These are phyloP conservation scores for Bombus vancouverensis DNA, from an alignment of 1,140 invertebrate genomes.

Conservation along the genomic window DNA sequence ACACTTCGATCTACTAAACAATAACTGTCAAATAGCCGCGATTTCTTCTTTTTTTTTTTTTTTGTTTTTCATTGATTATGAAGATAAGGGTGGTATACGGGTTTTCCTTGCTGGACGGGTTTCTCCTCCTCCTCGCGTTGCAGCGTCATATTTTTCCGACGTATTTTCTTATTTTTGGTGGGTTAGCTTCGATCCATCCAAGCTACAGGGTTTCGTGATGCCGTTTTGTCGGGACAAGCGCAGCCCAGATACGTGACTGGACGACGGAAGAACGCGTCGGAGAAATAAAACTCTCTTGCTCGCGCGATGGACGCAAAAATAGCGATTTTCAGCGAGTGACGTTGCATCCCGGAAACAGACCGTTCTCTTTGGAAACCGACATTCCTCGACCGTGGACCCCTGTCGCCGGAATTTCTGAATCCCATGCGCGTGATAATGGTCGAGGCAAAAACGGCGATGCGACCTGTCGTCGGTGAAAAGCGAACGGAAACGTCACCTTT, in stretches of 20 bases:
- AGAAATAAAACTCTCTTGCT: conserved; percentile 50
- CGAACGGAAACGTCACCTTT: conserved; percentile 2
- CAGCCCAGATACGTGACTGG: conserved; percentile 59
- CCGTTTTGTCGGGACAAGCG: conserved; percentile 59
- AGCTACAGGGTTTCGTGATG: conserved; percentile 19
- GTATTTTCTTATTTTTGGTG: conserved; percentile 53
- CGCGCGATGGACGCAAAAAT: conserved; percentile 41
- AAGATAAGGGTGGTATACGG: too few relatives aligned
- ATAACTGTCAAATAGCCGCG: too few relatives aligned
- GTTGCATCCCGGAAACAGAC: background rate
- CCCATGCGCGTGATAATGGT: conserved; percentile 25
- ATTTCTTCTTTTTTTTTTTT: too few relatives aligned
- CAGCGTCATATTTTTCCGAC: conserved; percentile 8
- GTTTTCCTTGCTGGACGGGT: too few relatives aligned
- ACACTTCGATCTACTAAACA: too few relatives aligned
- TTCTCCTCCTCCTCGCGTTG: background rate
- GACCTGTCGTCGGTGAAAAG: background rate
- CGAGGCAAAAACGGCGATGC: conserved; percentile 1
- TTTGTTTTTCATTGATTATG: too few relatives aligned
- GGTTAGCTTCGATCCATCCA: conserved; percentile 45
- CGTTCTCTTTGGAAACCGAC: background rate
- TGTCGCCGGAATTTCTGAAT: conserved; percentile 28
- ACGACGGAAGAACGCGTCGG: conserved; percentile 57
- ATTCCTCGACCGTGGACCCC: background rate
- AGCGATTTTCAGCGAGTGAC: conserved; percentile 2